Evolutionary conservation across 2,888 invertebrate genomes (phyloP).

Genomic region (Pristionchus mayeri): DNA sequence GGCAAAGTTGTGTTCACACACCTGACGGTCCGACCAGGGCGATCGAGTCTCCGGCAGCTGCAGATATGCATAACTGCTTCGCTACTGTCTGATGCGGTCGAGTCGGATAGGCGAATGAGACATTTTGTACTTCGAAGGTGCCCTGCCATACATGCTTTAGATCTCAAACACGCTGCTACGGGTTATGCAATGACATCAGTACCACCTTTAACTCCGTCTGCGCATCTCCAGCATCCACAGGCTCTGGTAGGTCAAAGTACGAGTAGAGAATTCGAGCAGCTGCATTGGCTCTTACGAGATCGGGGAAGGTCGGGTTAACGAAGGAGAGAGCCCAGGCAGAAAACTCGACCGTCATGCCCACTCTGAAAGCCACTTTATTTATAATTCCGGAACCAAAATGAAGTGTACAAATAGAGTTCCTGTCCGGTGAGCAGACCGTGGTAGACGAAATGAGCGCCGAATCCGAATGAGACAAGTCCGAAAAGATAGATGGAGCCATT

Average conservation of each 20-base stretch:
- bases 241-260: not conserved
- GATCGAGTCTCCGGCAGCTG: conserved; percentile 76
- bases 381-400: not conserved
- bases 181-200: no score
- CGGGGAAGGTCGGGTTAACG: conserved; percentile 41
- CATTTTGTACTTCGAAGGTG: conserved; percentile 73
- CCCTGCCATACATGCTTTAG: no score
- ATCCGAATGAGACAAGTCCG: not conserved
- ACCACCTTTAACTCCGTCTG: not conserved
- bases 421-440: not conserved
- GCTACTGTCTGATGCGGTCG: conserved; percentile 81
- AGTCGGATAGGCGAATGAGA: conserved; percentile 89
- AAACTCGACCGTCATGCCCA: not conserved
- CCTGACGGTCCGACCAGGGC: conserved; percentile 78
- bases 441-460: not conserved
- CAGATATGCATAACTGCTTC: conserved; percentile 49
- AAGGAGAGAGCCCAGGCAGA: not conserved
- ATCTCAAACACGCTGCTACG: no score
- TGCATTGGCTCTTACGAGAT: conserved; percentile 25
- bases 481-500: not conserved
- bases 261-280: conserved; percentile 28
- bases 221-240: not conserved
- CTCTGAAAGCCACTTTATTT: not conserved
- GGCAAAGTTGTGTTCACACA: no score
- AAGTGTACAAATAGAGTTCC: not conserved